A percentile compares a stretch with the other conserved stretches of the same genome.
Evolutionary conservation across 2,113 vertebrate species (phyloP).

Genomic region (Cisticola juncidis): DNA sequence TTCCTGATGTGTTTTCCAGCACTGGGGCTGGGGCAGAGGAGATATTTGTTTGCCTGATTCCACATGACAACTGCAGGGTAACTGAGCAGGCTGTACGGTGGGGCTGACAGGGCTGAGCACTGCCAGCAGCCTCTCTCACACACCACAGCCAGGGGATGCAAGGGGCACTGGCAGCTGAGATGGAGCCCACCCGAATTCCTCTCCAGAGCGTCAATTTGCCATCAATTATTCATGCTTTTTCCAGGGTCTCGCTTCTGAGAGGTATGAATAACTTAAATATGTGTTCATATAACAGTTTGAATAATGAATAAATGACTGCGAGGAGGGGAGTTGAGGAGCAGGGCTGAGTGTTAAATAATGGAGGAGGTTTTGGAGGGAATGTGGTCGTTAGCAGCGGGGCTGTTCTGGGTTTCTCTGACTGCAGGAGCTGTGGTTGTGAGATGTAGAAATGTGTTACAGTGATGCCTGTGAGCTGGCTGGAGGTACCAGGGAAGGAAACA

Average conservation of each 20-base stretch:
- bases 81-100: slow-evolving; percentile 59
- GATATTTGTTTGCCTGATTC: slow-evolving; percentile 74
- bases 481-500: neutral
- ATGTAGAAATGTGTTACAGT: neutral
- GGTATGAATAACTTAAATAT: slow-evolving; percentile 57
- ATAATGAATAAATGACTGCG: slow-evolving; percentile 11
- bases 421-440: neutral
- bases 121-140: slow-evolving; percentile 60
- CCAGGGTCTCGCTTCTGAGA: slow-evolving; percentile 45
- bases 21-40: neutral
- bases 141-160: slow-evolving; percentile 67
- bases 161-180: slow-evolving; percentile 45
- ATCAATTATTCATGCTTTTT: slow-evolving; percentile 62
- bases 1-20: slow-evolving; percentile 36
- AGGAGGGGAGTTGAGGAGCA: neutral
- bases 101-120: slow-evolving; percentile 62
- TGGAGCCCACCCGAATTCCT: slow-evolving; percentile 39
- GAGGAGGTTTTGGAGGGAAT: neutral
- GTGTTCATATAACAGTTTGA: neutral
- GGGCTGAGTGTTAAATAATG: slow-evolving; percentile 35
- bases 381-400: neutral
- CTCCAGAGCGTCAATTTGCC: slow-evolving; percentile 17
- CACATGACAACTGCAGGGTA: slow-evolving; percentile 74
- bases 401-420: neutral
- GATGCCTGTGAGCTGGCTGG: neutral